These are phyloP conservation scores for Ptilonorhynchus violaceus DNA, from an alignment of 2,113 vertebrate species.

Conservation along the genomic window DNA sequence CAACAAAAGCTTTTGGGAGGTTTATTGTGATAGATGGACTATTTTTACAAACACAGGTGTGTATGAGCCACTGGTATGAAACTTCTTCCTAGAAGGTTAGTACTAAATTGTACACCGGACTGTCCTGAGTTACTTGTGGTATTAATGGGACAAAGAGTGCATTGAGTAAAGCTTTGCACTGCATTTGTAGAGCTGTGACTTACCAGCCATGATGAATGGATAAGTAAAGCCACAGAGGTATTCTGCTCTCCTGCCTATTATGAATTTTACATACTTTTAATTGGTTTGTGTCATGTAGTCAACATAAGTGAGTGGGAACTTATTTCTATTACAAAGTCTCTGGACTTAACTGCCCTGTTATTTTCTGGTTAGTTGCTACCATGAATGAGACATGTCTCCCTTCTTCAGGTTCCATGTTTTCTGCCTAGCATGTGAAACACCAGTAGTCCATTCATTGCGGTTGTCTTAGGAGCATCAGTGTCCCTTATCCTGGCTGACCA, in stretches of 20 bases:
- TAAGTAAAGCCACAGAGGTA: neutral
- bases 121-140: neutral
- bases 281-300: neutral
- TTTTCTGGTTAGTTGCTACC: neutral
- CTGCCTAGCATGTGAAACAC: neutral
- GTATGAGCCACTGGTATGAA: neutral
- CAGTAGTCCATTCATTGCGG: neutral
- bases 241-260: neutral
- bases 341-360: fast-evolving
- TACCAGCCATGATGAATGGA: neutral
- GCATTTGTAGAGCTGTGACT: neutral
- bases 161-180: neutral
- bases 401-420: neutral
- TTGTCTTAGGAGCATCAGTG: neutral
- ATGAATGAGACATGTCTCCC: neutral
- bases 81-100: neutral
- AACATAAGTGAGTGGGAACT: neutral
- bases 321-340: fast-evolving
- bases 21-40: neutral
- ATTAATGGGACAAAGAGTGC: neutral
- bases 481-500: neutral
- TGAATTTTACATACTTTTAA: neutral
- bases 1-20: neutral
- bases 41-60: neutral
- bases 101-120: neutral